phyloP scores from a whole-genome alignment of 2,888 invertebrate species.

The Sinotaia quadrata region DNA sequence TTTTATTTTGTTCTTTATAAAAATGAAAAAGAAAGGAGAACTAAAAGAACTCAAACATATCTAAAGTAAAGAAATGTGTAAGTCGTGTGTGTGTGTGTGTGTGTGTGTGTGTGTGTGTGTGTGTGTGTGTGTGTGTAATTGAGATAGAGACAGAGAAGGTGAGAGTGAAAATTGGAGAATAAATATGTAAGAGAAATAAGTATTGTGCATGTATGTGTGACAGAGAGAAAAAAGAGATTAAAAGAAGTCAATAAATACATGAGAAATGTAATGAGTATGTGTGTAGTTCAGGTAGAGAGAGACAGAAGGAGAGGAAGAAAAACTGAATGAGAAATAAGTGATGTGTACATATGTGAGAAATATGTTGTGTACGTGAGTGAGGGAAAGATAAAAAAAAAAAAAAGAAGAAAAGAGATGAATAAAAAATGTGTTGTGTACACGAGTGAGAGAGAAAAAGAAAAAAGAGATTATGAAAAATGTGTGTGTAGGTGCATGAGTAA shows the following conservation, averaged over 20 bases:
- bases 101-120: conserved; percentile 11
- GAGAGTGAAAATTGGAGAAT: not conserved
- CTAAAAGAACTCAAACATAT: not conserved
- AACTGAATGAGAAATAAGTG: too few species aligned
- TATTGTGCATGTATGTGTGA: not conserved
- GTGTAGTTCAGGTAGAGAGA: too few species aligned
- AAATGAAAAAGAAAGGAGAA: too few species aligned
- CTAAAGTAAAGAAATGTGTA: not conserved
- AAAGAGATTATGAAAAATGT: not conserved
- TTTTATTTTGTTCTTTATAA: too few species aligned
- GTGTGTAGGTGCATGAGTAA: not conserved
- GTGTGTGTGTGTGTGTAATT: conserved; percentile 10
- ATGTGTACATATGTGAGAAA: too few species aligned
- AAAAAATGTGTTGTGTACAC: not conserved
- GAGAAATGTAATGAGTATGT: too few species aligned
- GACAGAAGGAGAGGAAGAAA: too few species aligned
- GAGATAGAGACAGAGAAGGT: not conserved
- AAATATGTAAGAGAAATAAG: not conserved
- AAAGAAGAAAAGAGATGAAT: not conserved
- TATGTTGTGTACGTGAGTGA: too few species aligned
- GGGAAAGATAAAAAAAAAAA: not conserved
- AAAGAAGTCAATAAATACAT: too few species aligned
- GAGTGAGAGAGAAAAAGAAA: not conserved
- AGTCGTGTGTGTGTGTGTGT: not conserved
- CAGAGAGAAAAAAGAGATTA: not conserved